Percentiles rank a stretch among this genome's conserved stretches.
Conservation (phyloP, 2,888 invertebrate genomes). For the Parelbella ahira region DNA sequence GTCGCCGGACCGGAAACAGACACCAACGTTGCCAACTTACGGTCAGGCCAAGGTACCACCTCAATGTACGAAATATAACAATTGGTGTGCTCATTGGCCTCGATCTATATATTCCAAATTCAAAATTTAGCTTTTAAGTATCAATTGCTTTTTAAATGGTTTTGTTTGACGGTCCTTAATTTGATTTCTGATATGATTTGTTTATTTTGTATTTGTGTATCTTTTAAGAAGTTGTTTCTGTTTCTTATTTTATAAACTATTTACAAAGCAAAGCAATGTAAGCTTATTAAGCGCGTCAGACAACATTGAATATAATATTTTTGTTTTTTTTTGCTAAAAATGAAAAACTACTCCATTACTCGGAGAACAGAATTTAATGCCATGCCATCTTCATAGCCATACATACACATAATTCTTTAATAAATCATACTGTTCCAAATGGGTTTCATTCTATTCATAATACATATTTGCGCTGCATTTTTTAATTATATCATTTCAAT, state of each 20-base stretch:
- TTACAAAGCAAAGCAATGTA: constrained; percentile 28
- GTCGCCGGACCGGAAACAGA: constrained; percentile 80
- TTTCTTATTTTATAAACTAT: constrained; percentile 15
- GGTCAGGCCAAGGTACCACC: constrained; percentile 79
- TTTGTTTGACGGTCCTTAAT: constrained; percentile 22
- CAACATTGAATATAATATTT: not conserved
- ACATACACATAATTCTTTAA: too few species aligned
- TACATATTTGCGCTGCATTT: too few species aligned
- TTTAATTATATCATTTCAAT: not conserved
- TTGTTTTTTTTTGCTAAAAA: constrained; percentile 13
- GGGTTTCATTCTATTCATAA: too few species aligned
- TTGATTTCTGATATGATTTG: too few species aligned
- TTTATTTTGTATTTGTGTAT: too few species aligned
- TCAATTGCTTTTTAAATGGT: constrained; percentile 42
- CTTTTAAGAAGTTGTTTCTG: too few species aligned
- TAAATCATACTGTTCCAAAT: too few species aligned
- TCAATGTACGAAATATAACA: constrained; percentile 54
- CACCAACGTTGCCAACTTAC: constrained; percentile 69
- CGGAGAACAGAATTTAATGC: constrained; percentile 27
- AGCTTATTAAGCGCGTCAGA: constrained; percentile 6
- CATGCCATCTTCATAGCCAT: constrained; percentile 53
- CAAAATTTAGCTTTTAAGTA: constrained; percentile 64
- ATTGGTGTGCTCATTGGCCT: constrained; percentile 78
- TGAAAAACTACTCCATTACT: constrained; percentile 61
- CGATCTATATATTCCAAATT: constrained; percentile 62